Evolutionary conservation across 2,888 invertebrate species (phyloP), one percentile per base, ranked within the genome.

Genomic region (Spodoptera exigua): DNA sequence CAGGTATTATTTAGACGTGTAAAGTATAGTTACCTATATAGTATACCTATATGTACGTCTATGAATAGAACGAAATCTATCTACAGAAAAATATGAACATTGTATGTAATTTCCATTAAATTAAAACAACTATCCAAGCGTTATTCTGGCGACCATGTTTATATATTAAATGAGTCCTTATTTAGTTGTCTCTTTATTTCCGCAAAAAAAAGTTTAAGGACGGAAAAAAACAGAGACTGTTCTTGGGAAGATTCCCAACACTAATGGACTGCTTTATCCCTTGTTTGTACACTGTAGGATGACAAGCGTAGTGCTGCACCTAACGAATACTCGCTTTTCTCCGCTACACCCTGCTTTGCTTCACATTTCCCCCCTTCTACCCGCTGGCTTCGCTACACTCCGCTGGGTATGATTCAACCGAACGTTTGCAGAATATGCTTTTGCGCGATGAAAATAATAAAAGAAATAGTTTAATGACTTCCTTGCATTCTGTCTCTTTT

Each of bases 241-340:
- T 64, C 43, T 52, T 36, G 69, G 75, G 67, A 62, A 81, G 80
- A 79, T 80, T 83, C 71, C 65, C 67, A 70, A 63, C 80, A 70
- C 81, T 87, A 89, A 87, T 89, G 87, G 86, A 86, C 83, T 80
- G 79, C 77, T 78, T 82, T 83, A 79, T 83, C 76, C 73, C 83
- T 82, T 87, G 84, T 87, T 87, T 86, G 81, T 75, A 72, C 65
- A 71, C 70, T 69, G 76, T 74, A 73, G 69, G 80, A 82, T 80
- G 82, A 82, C 76, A 76, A 79, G 68, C 74, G 67, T 70, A 68
- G 76, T 67, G 72, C 61, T 53, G 64, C 66, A 66, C 56, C 67
- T 80, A 78, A 84, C 78, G 79, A 76, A 59, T 39, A 37, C 53
- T 59, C 59, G 48, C 41, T 16, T 52, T 21, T 36, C 13, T 17